Evolutionary conservation across 2,797 vertebrate genomes (phyloP).

Genomic region (Atherinosoma microstoma): DNA sequence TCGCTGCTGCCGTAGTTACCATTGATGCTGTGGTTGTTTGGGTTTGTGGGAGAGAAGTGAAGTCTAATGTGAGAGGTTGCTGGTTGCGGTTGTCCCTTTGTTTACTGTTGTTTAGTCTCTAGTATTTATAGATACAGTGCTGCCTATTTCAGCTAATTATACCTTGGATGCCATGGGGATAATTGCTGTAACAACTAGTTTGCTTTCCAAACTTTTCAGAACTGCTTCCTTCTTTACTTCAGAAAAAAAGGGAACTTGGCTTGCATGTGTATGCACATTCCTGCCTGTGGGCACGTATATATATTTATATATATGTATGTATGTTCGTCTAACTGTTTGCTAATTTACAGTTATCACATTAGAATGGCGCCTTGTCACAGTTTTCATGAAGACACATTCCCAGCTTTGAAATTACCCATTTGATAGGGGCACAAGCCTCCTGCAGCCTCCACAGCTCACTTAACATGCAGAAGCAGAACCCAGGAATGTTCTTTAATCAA

Average conservation of each 20-base stretch:
- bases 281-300: too few species aligned
- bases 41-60: conserved; percentile 54
- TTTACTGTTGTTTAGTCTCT: conserved; percentile 73
- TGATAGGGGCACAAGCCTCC: conserved; percentile 28
- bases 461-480: conserved; percentile 71
- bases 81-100: conserved; percentile 67
- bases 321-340: conserved; percentile 5
- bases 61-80: conserved; percentile 61
- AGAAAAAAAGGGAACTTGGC: conserved; percentile 28
- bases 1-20: conserved; percentile 24
- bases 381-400: conserved; percentile 30
- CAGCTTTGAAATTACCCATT: conserved; percentile 19
- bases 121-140: conserved; percentile 73
- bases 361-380: background rate
- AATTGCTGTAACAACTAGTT: conserved; percentile 71
- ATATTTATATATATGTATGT: background rate
- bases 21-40: conserved; percentile 56
- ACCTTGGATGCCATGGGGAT: conserved; percentile 55
- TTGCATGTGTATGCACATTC: background rate
- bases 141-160: conserved; percentile 67
- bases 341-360: conserved; percentile 9
- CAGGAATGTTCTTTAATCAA: conserved; percentile 75
- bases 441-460: conserved; percentile 48
- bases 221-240: conserved; percentile 31
- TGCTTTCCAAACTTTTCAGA: conserved; percentile 53